Conservation (phyloP, 64 coral and sea anemone genomes). For the Catalaphyllia jardinei region DNA sequence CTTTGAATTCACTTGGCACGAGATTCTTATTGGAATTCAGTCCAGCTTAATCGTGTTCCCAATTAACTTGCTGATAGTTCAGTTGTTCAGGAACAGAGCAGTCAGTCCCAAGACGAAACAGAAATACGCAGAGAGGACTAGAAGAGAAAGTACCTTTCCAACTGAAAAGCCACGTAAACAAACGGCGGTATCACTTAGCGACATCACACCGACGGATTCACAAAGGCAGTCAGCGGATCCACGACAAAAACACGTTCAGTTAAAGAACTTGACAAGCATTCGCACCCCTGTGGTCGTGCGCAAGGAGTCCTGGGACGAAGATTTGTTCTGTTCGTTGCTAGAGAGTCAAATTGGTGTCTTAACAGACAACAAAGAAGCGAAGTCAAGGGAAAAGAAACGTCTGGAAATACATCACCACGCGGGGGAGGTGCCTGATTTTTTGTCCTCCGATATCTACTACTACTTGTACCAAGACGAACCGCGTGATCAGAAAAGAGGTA, state of each 20-base stretch:
- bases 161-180: not conserved
- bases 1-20: constrained; percentile 81
- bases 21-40: constrained; percentile 86
- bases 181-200: not conserved
- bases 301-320: constrained; percentile 38
- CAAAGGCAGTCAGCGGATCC: not conserved
- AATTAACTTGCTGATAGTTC: constrained; percentile 88
- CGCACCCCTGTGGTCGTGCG: not conserved
- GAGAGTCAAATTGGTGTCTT: constrained; percentile 33
- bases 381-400: not conserved
- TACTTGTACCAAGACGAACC: constrained; percentile 50
- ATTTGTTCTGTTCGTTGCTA: constrained; percentile 25
- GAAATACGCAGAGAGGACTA: constrained; percentile 49
- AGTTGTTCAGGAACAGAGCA: constrained; percentile 78
- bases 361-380: not conserved
- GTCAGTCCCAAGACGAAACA: constrained; percentile 66
- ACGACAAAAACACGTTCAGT: constrained; percentile 1
- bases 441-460: constrained; percentile 58
- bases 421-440: constrained; percentile 32
- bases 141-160: not conserved
- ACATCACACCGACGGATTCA: constrained; percentile 22
- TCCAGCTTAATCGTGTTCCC: constrained; percentile 96
- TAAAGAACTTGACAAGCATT: constrained; percentile 21
- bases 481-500: not conserved
- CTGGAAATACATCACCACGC: not conserved